Percentiles rank a stretch among this genome's conserved stretches.
These are phyloP conservation scores for Pyrocoelia pectoralis DNA, from an alignment of 2,888 invertebrate genomes.

Conservation along the genomic window DNA sequence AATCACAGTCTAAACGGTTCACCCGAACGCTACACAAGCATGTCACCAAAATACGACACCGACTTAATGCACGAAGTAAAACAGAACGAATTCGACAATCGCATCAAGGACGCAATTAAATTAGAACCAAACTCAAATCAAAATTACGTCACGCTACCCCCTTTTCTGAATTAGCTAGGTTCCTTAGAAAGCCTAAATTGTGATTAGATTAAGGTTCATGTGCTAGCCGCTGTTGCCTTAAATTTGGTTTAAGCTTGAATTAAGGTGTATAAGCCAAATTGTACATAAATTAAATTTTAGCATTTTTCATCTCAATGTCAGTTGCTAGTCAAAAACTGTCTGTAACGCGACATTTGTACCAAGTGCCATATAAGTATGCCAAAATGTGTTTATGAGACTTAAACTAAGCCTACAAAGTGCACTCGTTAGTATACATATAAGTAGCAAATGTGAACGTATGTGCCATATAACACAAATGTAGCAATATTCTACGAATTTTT, in stretches of 20 bases:
- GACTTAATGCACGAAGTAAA: conserved; percentile 63
- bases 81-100: conserved; percentile 58
- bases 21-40: conserved; percentile 68
- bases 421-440: no score
- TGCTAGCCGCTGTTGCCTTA: conserved; percentile 12
- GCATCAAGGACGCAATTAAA: conserved; percentile 55
- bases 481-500: no score
- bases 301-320: no score
- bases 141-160: conserved; percentile 75
- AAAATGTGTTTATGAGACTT: no score
- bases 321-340: no score
- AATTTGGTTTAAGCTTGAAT: background rate
- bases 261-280: no score
- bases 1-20: conserved; percentile 58
- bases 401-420: no score
- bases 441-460: no score
- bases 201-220: background rate
- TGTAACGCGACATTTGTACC: no score
- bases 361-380: no score
- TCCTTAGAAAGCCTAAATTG: conserved; percentile 21
- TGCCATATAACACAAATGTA: no score
- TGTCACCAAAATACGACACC: conserved; percentile 68
- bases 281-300: no score
- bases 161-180: conserved; percentile 73
- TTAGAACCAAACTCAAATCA: conserved; percentile 60